Percentiles rank a stretch among this genome's conserved stretches.
Evolutionary conservation across 2,113 vertebrate genomes (phyloP).

Genomic region (Macrotis lagotis): DNA sequence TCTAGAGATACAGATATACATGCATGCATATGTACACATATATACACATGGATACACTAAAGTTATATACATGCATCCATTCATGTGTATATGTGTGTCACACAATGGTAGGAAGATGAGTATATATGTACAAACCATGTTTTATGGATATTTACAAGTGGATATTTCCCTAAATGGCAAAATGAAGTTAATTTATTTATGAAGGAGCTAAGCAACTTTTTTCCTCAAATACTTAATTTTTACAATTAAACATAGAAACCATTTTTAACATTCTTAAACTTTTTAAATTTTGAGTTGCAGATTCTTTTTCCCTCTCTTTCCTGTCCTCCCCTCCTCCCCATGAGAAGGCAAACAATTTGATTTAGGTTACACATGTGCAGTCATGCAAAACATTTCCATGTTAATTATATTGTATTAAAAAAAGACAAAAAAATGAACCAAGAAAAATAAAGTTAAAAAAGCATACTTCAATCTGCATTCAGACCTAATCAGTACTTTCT

Average conservation of each 20-base stretch:
- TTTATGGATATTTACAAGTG: background rate
- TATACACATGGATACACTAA: background rate
- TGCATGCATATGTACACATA: background rate
- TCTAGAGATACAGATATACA: background rate
- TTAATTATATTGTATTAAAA: background rate
- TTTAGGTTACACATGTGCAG: background rate
- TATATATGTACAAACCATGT: background rate
- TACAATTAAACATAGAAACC: background rate
- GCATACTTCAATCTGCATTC: background rate
- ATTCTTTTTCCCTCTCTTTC: background rate
- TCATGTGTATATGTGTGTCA: background rate
- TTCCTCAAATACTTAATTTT: background rate
- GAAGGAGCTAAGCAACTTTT: background rate
- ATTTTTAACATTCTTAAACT: background rate
- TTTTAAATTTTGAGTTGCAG: background rate
- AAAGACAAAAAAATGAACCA: background rate
- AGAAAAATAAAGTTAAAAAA: background rate
- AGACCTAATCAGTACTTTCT: background rate
- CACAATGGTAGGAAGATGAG: background rate
- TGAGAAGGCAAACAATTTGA: background rate
- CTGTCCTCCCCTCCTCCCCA: background rate
- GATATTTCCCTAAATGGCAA: background rate
- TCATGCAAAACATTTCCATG: background rate
- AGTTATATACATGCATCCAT: background rate
- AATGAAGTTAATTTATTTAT: background rate